Evolutionary conservation across 53 echinoderm and acorn worm genomes (phyloP), one percentile per base, ranked within the genome.

Genomic region (Henricia sp.): DNA sequence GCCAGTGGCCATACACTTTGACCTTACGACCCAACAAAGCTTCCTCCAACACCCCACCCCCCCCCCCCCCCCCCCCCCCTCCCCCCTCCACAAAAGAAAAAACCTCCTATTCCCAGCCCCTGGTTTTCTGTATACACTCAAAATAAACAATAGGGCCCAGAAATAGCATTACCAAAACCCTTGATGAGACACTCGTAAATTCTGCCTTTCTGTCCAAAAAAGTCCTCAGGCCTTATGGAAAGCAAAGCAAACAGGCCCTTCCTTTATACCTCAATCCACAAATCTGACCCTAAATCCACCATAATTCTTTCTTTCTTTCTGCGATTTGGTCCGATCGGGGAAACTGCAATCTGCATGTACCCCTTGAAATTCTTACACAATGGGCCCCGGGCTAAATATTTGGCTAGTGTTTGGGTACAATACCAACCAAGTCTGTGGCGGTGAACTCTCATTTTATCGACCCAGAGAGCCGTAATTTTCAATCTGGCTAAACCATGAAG

Each of bases 301-400:
- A 10, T 10, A 28, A 58, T 20, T 58, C 25, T 58, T 58, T 58
- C 58, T 58, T 26, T 1, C 28, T 26, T 58, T 26, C 28, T 26
- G 12, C 27, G 13, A 13, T n/a, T 58, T 23, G 58, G 29, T 19
- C 29, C n/a, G 27, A 58, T 28, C 58, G 29, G 3, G 5, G 25
- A n/a, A n/a, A 26, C 58, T 17, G 13, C 44, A 44, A 13, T 53
- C 19, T 53, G 53, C 19, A 8, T 6, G 24, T 26, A 10, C 28
- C 58, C 58, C 26, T 58, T 24, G 58, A 58, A 58, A 58, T 28
- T 58, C 26, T 58, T 58, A 13, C 58, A 58, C 58, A 58, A 58
- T 58, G 28, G 58, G 3, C 25, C 5, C 26, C 27, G 29, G 58
- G 58, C 29, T 58, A 58, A 58, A 58, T 58, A 58, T 58, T 58